These are phyloP conservation scores for Acipenser transmontanus DNA, from an alignment of 2,797 vertebrate genomes.

Conservation along the genomic window DNA sequence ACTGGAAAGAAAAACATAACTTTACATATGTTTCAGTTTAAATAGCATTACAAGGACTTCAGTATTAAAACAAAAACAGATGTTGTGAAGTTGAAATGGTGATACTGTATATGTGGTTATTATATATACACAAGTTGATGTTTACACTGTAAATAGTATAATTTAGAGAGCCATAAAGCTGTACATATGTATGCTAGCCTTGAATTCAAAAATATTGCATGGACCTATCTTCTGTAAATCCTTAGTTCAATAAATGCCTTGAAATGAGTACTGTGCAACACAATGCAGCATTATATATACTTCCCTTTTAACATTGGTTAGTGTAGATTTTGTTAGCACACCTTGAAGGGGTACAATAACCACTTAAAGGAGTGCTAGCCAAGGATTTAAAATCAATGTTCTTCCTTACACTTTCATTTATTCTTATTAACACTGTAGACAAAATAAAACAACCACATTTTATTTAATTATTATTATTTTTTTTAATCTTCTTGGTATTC, in stretches of 20 bases:
- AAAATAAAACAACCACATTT: too few relatives aligned
- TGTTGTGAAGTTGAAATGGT: conserved; percentile 66
- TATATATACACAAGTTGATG: conserved; percentile 62
- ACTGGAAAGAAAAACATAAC: conserved; percentile 26
- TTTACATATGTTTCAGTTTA: conserved; percentile 66
- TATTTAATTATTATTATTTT: too few relatives aligned
- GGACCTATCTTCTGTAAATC: conserved; percentile 62
- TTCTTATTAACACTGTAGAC: too few relatives aligned
- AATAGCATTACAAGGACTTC: conserved; percentile 63
- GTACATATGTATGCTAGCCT: conserved; percentile 53
- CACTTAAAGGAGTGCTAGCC: too few relatives aligned
- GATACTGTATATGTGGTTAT: conserved; percentile 56
- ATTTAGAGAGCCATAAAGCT: conserved; percentile 49
- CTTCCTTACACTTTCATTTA: too few relatives aligned
- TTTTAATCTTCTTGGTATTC: too few relatives aligned
- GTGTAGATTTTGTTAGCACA: too few relatives aligned
- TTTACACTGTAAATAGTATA: conserved; percentile 82
- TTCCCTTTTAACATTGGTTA: too few relatives aligned
- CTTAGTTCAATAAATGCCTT: conserved; percentile 67
- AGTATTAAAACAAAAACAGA: conserved; percentile 68
- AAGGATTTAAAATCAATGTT: too few relatives aligned
- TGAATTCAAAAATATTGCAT: conserved; percentile 48
- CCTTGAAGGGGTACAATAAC: too few relatives aligned
- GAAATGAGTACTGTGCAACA: conserved; percentile 45
- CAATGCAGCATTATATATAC: too few relatives aligned